phyloP scores from a whole-genome alignment of 2,888 invertebrate genomes.

The Hylaea fasciaria region DNA sequence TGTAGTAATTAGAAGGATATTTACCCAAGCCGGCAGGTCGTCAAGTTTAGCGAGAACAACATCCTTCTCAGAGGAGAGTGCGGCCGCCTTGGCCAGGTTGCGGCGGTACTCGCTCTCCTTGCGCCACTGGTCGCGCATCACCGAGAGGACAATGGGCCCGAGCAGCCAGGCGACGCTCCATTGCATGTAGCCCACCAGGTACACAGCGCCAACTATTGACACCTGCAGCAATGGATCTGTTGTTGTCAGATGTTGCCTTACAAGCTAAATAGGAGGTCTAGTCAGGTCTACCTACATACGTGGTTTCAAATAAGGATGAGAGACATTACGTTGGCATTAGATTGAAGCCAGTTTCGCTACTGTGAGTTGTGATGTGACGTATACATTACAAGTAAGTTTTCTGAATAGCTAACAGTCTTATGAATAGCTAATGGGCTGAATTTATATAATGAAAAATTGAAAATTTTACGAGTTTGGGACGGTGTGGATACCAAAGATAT shows the following conservation, averaged over 20 bases:
- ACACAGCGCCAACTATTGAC: slow-evolving; percentile 90
- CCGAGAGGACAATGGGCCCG: slow-evolving; percentile 90
- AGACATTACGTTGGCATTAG: neutral
- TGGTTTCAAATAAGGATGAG: neutral
- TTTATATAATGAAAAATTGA: too few relatives aligned
- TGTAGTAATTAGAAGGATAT: too few relatives aligned
- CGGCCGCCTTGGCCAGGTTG: slow-evolving; percentile 90
- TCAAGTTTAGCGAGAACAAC: slow-evolving; percentile 94
- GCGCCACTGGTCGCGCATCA: slow-evolving; percentile 91
- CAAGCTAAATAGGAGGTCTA: neutral
- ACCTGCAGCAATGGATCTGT: slow-evolving; percentile 67
- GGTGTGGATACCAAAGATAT: too few relatives aligned
- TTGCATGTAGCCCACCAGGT: slow-evolving; percentile 93
- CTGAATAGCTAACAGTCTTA: too few relatives aligned
- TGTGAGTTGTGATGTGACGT: too few relatives aligned
- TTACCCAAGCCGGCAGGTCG: slow-evolving; percentile 97
- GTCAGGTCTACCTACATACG: neutral
- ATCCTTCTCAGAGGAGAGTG: slow-evolving; percentile 92
- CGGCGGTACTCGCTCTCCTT: slow-evolving; percentile 89
- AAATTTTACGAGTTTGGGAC: too few relatives aligned
- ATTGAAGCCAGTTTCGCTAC: too few relatives aligned
- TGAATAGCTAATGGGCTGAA: too few relatives aligned
- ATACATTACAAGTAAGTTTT: too few relatives aligned
- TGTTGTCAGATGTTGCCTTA: neutral
- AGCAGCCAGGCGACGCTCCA: slow-evolving; percentile 96